Evolutionary conservation across 2,888 invertebrate genomes (phyloP), one percentile per base, ranked within the genome.

Genomic region (Cantharis nigra): DNA sequence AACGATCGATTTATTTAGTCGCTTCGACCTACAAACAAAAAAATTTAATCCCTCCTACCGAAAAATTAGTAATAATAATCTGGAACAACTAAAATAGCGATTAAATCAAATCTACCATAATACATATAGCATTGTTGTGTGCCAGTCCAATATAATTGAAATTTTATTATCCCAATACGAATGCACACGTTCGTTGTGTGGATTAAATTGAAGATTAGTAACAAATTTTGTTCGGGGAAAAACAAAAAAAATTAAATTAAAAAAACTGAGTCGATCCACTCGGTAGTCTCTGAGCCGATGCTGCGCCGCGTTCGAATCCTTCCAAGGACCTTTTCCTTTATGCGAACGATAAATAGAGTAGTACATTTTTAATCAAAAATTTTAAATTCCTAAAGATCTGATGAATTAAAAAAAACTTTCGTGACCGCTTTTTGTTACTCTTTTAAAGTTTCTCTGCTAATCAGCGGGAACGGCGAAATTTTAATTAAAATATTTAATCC

Each of bases 1-100:
- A 73, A 73, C 63, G 71, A 73, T 77, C 77, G 77, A 70, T 73
- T 71, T 69, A 33, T 62, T 74, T 64, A 13, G 28, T 74, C 28
- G 70, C 70, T 64, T 16, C 70, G 70, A 74, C 74, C 74, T 69
- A 70, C 62, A 62, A 74, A 74, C 18, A 69, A 69, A 70, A 67
- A 23, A 23, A 23, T 7, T 49, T n/a, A 49, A 49, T 49, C 49
- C 49, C 49, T 49, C 9, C 49, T 7, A 49, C 49, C 49, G 49
- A 49, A 49, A n/a, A n/a, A 49, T 49, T 49, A 49, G 49, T 49
- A 33, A 33, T 33, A 33, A 33, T n/a, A 33, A 33, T 33, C 33
- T 33, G 13, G 33, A 13, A 33, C 33, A 33, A 33, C 13, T 33
- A 49, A 49, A 49, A 49, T 13, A 13, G 49, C n/a, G 49, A 49